These are phyloP conservation scores for Nematopogon swammerdamellus DNA, from an alignment of 2,888 invertebrate genomes.

Conservation along the genomic window DNA sequence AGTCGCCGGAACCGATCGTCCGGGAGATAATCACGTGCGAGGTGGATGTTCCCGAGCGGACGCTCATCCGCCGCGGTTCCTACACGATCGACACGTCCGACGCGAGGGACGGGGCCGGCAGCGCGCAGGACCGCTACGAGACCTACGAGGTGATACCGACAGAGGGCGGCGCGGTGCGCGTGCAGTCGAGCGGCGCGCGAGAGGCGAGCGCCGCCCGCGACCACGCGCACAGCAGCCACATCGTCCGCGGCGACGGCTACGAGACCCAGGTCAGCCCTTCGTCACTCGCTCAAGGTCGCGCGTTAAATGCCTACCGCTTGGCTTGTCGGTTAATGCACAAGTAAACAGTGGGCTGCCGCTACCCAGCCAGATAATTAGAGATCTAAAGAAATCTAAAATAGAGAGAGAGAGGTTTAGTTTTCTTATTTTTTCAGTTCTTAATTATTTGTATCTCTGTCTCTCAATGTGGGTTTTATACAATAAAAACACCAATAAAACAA, in stretches of 20 bases:
- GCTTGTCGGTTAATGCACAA: no score
- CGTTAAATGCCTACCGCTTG: no score
- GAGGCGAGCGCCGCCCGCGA: constrained; percentile 25
- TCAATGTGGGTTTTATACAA: no score
- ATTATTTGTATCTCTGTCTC: no score
- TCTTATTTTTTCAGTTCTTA: no score
- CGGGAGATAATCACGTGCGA: background rate
- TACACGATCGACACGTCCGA: constrained; percentile 42
- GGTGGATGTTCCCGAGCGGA: constrained; percentile 24
- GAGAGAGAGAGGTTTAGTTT: no score
- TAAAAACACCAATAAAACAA: no score
- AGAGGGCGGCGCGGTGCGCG: constrained; percentile 30
- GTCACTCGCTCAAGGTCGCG: no score
- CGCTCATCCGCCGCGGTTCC: constrained; percentile 35
- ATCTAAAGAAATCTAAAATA: no score
- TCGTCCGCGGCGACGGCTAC: constrained; percentile 31
- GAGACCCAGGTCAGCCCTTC: constrained; percentile 31
- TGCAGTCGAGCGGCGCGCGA: constrained; percentile 31
- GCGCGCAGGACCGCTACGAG: constrained; percentile 31
- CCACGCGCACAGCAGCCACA: constrained; percentile 26
- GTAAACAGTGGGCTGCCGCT: no score
- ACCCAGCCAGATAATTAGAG: no score
- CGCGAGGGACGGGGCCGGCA: constrained; percentile 14
- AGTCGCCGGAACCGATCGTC: background rate
- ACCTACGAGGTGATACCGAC: constrained; percentile 35